Conservation (phyloP, 64 coral and sea anemone species). For the Catalaphyllia jardinei region DNA sequence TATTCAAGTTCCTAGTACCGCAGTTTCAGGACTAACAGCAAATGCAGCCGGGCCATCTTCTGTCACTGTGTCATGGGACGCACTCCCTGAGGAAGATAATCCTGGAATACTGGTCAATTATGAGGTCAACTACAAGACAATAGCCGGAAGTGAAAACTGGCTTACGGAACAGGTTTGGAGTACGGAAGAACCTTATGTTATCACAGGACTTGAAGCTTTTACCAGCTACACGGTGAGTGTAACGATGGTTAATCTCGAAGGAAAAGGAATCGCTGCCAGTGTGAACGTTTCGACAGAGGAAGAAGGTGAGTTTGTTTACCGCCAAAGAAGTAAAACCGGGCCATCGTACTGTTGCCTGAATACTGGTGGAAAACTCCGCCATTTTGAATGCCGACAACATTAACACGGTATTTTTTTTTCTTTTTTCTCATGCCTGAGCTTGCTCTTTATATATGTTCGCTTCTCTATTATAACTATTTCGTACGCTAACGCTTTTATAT, state of each 20-base stretch:
- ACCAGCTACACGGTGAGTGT: neutral
- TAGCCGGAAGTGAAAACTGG: neutral
- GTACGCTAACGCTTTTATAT: no score
- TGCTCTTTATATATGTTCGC: no score
- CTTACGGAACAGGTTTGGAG: no score
- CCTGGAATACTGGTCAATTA: neutral
- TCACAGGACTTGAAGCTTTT: slow-evolving; percentile 9
- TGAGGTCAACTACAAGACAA: neutral
- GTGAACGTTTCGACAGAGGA: neutral
- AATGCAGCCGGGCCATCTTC: neutral
- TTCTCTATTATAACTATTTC: no score
- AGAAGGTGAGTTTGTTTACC: neutral
- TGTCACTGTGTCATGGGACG: neutral
- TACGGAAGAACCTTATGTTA: neutral
- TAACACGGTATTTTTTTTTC: no score
- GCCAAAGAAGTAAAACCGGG: neutral
- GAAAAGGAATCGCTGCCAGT: neutral
- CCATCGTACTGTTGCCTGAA: no score
- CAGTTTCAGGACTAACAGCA: neutral
- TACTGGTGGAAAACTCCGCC: no score
- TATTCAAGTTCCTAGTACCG: neutral
- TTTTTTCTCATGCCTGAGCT: no score
- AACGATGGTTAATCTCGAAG: neutral
- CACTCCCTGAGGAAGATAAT: neutral
- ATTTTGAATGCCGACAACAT: no score